Conservation (phyloP, 92 coral and sea anemone genomes). For the Parazoanthus darwini region DNA sequence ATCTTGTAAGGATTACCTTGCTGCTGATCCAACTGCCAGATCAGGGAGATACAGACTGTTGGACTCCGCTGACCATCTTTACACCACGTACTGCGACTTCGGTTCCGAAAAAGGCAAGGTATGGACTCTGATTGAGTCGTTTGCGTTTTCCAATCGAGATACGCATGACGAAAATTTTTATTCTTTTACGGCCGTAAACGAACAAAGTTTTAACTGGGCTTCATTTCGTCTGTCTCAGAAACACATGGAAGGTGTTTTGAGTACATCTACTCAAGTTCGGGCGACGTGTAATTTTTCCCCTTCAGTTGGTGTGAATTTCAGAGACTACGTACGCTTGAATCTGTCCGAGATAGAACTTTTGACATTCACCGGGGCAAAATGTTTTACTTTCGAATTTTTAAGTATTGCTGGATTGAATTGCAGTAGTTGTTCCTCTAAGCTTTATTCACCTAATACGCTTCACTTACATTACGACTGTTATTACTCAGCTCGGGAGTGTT, state of each 20-base stretch:
- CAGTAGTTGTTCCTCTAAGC: neutral
- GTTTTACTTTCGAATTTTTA: slow-evolving; percentile 37
- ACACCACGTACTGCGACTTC: slow-evolving; percentile 52
- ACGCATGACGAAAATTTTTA: slow-evolving; percentile 12
- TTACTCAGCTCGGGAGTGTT: neutral
- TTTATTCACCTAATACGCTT: neutral
- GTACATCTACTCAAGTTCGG: slow-evolving; percentile 36
- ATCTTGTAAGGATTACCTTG: slow-evolving; percentile 35
- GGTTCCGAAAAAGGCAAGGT: slow-evolving; percentile 42
- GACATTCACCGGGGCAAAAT: neutral
- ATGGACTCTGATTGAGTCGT: slow-evolving; percentile 65
- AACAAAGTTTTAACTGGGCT: slow-evolving; percentile 35
- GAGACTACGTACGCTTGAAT: slow-evolving; percentile 38
- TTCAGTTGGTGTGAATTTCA: slow-evolving; percentile 18
- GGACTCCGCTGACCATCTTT: slow-evolving; percentile 3
- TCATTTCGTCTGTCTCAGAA: slow-evolving; percentile 43
- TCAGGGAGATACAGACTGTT: slow-evolving; percentile 48
- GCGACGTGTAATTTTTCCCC: slow-evolving; percentile 46
- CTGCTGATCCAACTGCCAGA: neutral
- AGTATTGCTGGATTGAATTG: slow-evolving; percentile 34
- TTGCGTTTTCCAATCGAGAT: slow-evolving; percentile 25
- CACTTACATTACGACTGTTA: neutral
- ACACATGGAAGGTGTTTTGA: neutral
- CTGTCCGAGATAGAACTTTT: slow-evolving; percentile 3
- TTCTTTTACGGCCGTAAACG: neutral